Evolutionary conservation across 2,797 vertebrate genomes (phyloP).

Genomic region (Lateolabrax maculatus): DNA sequence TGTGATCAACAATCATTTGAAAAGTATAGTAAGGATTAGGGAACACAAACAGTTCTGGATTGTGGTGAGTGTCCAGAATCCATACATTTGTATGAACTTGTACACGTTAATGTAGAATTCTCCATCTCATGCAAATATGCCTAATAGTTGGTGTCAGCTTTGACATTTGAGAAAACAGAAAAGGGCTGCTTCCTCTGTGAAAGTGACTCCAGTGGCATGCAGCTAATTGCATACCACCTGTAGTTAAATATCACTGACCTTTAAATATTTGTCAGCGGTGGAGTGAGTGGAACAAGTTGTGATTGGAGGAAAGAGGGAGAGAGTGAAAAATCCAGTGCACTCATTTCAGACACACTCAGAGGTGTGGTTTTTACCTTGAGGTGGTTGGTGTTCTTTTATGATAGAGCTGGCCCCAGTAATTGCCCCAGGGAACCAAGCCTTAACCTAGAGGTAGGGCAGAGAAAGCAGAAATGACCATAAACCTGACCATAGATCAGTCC

Average conservation of each 20-base stretch:
- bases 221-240: conserved; percentile 5
- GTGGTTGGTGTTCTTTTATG: conserved; percentile 51
- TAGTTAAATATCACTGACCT: conserved; percentile 12
- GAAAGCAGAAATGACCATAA: conserved; percentile 4
- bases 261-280: not conserved
- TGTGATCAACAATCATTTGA: too few species aligned
- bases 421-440: conserved; percentile 50
- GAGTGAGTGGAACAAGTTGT: not conserved
- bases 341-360: conserved; percentile 12
- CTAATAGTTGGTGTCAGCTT: not conserved
- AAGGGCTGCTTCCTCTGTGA: not conserved
- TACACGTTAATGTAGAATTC: too few species aligned
- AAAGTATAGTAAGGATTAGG: not conserved
- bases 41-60: not conserved
- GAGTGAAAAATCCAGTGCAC: not conserved
- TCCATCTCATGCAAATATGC: not conserved
- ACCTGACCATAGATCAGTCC: conserved; percentile 48
- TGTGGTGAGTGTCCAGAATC: too few species aligned
- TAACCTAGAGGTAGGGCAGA: not conserved
- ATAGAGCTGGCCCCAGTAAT: conserved; percentile 10
- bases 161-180: not conserved
- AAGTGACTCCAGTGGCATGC: conserved; percentile 29
- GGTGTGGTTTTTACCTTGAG: conserved; percentile 55
- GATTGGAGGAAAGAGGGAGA: not conserved
- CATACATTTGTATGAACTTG: too few species aligned